Conservation (phyloP, 2,113 vertebrate species). For the Ochotona curzoniae region DNA sequence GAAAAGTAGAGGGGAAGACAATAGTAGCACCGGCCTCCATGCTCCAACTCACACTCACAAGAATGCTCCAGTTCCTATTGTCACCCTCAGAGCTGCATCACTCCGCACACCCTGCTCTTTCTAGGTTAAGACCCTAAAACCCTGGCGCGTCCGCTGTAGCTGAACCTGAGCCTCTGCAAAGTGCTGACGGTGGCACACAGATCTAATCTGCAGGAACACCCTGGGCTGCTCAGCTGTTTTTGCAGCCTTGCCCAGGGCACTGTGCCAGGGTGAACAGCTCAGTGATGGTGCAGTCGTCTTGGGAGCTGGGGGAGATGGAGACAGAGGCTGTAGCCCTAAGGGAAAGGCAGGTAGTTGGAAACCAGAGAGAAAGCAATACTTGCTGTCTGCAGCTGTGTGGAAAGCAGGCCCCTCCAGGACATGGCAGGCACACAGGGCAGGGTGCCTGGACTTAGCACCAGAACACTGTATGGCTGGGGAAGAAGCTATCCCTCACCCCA, state of each 20-base stretch:
- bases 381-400: not conserved
- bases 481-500: too few relatives aligned
- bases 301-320: not conserved
- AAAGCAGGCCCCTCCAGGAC: not conserved
- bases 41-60: rapidly evolving
- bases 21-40: too few relatives aligned
- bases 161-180: not conserved
- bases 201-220: not conserved
- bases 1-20: not conserved
- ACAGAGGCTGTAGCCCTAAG: not conserved
- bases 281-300: not conserved
- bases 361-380: not conserved
- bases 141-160: not conserved
- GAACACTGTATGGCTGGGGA: not conserved
- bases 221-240: not conserved
- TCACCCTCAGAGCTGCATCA: not conserved
- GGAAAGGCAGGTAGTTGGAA: not conserved
- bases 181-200: not conserved
- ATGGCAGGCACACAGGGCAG: rapidly evolving
- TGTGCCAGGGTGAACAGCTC: not conserved
- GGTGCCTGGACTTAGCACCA: too few relatives aligned
- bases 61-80: not conserved
- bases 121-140: constrained; percentile 20
- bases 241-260: not conserved
- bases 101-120: not conserved